Conservation (phyloP, 23 tunicate species). For the Trididemnum clinides region DNA sequence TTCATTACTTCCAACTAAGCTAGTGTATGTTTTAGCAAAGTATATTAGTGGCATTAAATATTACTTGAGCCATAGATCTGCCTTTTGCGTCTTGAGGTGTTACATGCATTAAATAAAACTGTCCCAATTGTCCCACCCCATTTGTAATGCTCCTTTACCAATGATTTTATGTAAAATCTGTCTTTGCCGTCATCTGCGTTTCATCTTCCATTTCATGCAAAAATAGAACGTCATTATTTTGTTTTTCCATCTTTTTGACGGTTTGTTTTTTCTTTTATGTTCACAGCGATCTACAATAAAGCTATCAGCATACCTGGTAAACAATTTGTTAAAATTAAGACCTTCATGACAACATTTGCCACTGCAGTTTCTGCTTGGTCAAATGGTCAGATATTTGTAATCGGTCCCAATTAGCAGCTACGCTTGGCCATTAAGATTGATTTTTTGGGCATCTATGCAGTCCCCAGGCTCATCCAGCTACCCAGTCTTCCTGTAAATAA, state of each 20-base stretch:
- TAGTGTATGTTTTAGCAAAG: background rate
- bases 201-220: slow-evolving; percentile 11
- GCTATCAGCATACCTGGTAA: no score
- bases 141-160: slow-evolving; percentile 19
- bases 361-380: slow-evolving; percentile 34
- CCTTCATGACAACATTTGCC: slow-evolving; percentile 24
- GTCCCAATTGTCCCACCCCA: slow-evolving; percentile 32
- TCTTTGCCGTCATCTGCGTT: background rate
- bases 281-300: no score
- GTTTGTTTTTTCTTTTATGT: background rate
- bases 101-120: slow-evolving; percentile 6
- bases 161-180: background rate
- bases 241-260: slow-evolving; percentile 1
- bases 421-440: no score
- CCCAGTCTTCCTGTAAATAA: no score
- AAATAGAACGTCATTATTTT: background rate
- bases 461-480: no score
- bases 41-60: background rate
- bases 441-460: no score
- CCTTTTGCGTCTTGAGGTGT: slow-evolving; percentile 32
- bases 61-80: background rate
- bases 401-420: slow-evolving; percentile 30
- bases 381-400: slow-evolving; percentile 28
- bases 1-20: slow-evolving; percentile 24
- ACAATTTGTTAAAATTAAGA: no score